Percentiles rank a stretch among this genome's conserved stretches.
These are phyloP conservation scores for Agrotis exclamationis DNA, from an alignment of 2,888 invertebrate genomes.

Conservation along the genomic window DNA sequence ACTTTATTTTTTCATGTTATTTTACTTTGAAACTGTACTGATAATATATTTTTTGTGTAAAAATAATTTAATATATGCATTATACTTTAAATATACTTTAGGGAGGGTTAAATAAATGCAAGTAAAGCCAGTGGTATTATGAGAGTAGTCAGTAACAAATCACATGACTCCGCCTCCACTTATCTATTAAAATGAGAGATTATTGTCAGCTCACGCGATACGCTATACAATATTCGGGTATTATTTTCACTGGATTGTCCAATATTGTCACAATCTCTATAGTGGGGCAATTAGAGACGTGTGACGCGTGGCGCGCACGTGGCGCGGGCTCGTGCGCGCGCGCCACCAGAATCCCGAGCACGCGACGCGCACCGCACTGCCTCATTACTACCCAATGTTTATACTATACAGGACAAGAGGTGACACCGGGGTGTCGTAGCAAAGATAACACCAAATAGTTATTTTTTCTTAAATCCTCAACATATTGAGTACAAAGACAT, in stretches of 20 bases:
- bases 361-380: slow-evolving; percentile 73
- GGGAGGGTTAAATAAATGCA: slow-evolving; percentile 55
- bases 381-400: slow-evolving; percentile 84
- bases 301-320: slow-evolving; percentile 88
- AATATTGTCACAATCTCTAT: slow-evolving; percentile 90
- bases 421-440: slow-evolving; percentile 77
- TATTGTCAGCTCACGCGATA: slow-evolving; percentile 84
- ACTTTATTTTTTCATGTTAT: slow-evolving; percentile 75
- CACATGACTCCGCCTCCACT: slow-evolving; percentile 87
- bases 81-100: slow-evolving; percentile 53
- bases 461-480: slow-evolving; percentile 18
- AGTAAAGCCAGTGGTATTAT: slow-evolving; percentile 69
- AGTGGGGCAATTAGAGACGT: slow-evolving; percentile 89
- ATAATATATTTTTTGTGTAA: slow-evolving; percentile 55
- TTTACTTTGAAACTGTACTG: slow-evolving; percentile 66
- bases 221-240: slow-evolving; percentile 82
- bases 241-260: slow-evolving; percentile 90
- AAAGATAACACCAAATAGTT: slow-evolving; percentile 65
- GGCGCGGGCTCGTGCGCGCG: slow-evolving; percentile 68
- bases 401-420: slow-evolving; percentile 78
- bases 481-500: slow-evolving; percentile 11
- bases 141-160: slow-evolving; percentile 79
- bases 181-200: slow-evolving; percentile 91
- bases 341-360: slow-evolving; percentile 67
- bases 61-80: slow-evolving; percentile 49